These are phyloP conservation scores for Urocitellus parryii DNA, from an alignment of 2,113 vertebrate species.

Conservation along the genomic window DNA sequence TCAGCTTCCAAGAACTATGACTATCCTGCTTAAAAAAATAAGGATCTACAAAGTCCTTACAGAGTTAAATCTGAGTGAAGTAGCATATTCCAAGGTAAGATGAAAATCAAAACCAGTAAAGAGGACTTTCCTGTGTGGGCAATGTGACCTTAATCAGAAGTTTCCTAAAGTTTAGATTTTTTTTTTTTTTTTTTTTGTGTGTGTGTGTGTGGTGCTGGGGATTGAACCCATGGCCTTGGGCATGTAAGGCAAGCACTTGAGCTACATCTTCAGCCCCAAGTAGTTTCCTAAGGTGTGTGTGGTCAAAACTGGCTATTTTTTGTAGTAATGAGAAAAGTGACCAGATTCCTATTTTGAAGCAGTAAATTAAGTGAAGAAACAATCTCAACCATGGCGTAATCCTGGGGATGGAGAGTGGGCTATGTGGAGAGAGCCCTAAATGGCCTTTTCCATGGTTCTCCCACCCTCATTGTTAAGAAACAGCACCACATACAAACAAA, in stretches of 20 bases:
- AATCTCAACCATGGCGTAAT: too few relatives aligned
- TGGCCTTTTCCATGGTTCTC: slow-evolving; percentile 59
- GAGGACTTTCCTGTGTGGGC: neutral
- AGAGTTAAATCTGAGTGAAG: slow-evolving; percentile 93
- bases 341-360: neutral
- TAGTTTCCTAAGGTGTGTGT: neutral
- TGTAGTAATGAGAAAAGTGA: neutral
- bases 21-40: slow-evolving; percentile 89
- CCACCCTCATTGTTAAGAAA: too few relatives aligned
- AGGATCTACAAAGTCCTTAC: slow-evolving; percentile 90
- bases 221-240: too few relatives aligned
- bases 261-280: too few relatives aligned
- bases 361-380: slow-evolving; percentile 79
- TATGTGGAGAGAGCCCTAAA: neutral
- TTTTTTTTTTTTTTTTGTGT: too few relatives aligned
- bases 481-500: too few relatives aligned
- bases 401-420: neutral
- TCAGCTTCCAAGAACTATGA: slow-evolving; percentile 91
- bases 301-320: neutral
- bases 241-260: too few relatives aligned
- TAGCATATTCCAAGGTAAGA: slow-evolving; percentile 95
- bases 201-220: too few relatives aligned
- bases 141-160: too few relatives aligned
- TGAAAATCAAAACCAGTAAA: neutral
- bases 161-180: neutral